Conservation (phyloP, 2,797 vertebrate genomes). For the Semaprochilodus insignis region DNA sequence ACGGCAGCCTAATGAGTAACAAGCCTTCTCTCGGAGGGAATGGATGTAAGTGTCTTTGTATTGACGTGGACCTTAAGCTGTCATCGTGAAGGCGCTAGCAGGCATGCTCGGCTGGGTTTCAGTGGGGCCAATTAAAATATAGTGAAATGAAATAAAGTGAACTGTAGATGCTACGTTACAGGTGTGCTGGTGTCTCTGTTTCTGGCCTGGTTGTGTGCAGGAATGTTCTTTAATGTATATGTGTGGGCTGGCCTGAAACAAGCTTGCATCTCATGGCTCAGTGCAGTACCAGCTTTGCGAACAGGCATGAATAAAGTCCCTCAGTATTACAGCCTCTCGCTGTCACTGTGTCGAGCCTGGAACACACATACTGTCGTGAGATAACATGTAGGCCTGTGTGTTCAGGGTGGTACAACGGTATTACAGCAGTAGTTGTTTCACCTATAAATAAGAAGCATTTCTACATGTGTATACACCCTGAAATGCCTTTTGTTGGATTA, state of each 20-base stretch:
- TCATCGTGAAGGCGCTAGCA: slow-evolving; percentile 60
- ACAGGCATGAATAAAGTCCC: background rate
- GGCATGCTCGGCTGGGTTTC: slow-evolving; percentile 61
- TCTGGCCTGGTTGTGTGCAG: background rate
- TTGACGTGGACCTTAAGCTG: slow-evolving; percentile 48
- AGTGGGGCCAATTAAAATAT: slow-evolving; percentile 77
- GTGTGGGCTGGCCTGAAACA: background rate
- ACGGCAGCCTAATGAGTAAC: slow-evolving; percentile 13
- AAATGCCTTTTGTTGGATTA: no score
- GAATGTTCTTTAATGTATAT: background rate
- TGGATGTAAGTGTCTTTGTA: slow-evolving; percentile 55
- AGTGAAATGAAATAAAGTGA: slow-evolving; percentile 41
- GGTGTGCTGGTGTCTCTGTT: background rate
- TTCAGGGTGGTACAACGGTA: background rate
- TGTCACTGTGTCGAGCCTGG: background rate
- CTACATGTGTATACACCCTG: background rate
- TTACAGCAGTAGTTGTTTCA: background rate
- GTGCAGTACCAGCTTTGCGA: no score
- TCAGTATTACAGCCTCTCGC: background rate
- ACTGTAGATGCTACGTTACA: background rate
- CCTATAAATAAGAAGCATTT: background rate
- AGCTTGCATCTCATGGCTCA: no score
- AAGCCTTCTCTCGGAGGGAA: slow-evolving; percentile 1
- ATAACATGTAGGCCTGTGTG: background rate
- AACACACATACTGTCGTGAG: no score